These are phyloP conservation scores for Limnephilus auricula DNA, from an alignment of 2,888 invertebrate species.

Conservation along the genomic window DNA sequence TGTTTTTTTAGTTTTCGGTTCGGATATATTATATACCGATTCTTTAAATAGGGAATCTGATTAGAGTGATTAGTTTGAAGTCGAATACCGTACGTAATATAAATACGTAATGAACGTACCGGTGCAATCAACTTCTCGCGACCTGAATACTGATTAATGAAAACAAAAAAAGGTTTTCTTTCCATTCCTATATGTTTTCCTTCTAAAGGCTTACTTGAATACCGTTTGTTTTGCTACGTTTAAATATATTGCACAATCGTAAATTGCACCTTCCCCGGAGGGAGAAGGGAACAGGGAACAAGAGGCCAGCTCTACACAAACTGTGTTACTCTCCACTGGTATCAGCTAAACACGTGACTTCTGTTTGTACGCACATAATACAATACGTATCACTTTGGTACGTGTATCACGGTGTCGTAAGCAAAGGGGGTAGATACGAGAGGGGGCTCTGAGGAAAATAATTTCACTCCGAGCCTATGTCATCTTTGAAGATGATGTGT, in stretches of 20 bases:
- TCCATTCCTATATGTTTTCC: conserved; percentile 33
- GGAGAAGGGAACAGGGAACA: neutral
- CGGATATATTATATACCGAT: neutral
- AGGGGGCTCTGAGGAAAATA: no score
- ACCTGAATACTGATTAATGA: conserved; percentile 43
- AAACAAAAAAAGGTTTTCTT: conserved; percentile 35
- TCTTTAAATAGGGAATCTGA: neutral
- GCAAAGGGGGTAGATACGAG: no score
- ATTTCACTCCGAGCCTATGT: no score
- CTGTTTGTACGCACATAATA: neutral
- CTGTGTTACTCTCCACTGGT: neutral
- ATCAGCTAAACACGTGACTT: neutral
- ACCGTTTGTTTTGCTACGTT: conserved; percentile 52
- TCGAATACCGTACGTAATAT: no score
- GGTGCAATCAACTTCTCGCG: conserved; percentile 3
- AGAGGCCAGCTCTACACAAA: neutral
- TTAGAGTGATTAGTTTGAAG: neutral
- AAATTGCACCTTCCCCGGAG: conserved; percentile 50
- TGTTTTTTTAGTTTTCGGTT: neutral
- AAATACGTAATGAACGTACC: no score
- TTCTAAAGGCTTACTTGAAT: conserved; percentile 43
- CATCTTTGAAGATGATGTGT: no score
- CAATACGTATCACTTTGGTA: no score
- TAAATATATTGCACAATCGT: conserved; percentile 58
- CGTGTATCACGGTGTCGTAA: no score